Percentiles rank a stretch among this genome's conserved stretches.
These are phyloP conservation scores for Dryadula phaetusa DNA, from an alignment of 2,888 invertebrate species.

Conservation along the genomic window DNA sequence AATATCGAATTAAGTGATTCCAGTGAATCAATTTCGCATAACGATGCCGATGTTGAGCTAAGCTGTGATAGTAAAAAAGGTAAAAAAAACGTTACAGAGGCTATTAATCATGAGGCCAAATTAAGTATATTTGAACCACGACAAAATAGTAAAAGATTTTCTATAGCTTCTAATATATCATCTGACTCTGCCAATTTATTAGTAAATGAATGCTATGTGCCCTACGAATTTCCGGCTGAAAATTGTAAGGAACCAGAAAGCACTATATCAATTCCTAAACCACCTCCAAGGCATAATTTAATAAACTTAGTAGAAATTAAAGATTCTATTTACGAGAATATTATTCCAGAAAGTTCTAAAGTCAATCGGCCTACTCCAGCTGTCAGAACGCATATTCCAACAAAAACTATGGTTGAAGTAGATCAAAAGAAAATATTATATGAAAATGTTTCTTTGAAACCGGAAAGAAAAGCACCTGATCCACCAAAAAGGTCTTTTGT, in stretches of 20 bases:
- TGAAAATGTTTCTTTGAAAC: conserved; percentile 66
- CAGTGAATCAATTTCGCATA: conserved; percentile 62
- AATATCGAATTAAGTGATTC: conserved; percentile 74
- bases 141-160: conserved; percentile 54
- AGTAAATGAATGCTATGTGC: conserved; percentile 77
- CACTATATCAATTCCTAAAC: conserved; percentile 56
- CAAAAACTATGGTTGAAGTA: conserved; percentile 56
- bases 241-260: conserved; percentile 43
- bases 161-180: conserved; percentile 58
- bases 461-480: conserved; percentile 59
- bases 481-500: conserved; percentile 62
- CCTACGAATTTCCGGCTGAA: conserved; percentile 62
- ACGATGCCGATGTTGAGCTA: conserved; percentile 57
- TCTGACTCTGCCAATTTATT: conserved; percentile 61
- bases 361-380: conserved; percentile 67
- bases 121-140: conserved; percentile 71
- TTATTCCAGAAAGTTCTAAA: conserved; percentile 55
- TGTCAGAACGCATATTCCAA: conserved; percentile 66
- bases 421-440: conserved; percentile 61
- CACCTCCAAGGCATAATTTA: conserved; percentile 64
- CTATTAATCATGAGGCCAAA: conserved; percentile 61
- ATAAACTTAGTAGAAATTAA: conserved; percentile 49
- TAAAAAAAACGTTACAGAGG: conserved; percentile 55
- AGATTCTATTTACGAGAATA: conserved; percentile 70
- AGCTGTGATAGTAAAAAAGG: conserved; percentile 54